Conservation (phyloP, 2,797 vertebrate species). For the Lindbergichthys nudifrons region DNA sequence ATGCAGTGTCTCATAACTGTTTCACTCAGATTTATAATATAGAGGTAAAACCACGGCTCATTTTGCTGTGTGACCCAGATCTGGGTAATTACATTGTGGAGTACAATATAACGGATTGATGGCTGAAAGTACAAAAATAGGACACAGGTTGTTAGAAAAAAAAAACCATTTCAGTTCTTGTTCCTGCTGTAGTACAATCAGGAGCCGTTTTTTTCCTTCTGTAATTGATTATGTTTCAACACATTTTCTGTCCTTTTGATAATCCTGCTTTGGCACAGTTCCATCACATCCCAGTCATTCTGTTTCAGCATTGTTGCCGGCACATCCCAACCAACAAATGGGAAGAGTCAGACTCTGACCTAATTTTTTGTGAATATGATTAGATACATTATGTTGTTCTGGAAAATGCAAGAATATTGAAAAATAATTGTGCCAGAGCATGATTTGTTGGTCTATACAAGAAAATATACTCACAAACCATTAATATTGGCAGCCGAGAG, state of each 20-base stretch:
- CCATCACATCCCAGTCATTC: slow-evolving; percentile 58
- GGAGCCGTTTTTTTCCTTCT: slow-evolving; percentile 41
- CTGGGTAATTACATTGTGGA: slow-evolving; percentile 15
- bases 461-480: slow-evolving; percentile 69
- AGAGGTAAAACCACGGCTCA: not conserved
- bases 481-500: slow-evolving; percentile 64
- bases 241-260: slow-evolving; percentile 61
- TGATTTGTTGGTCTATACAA: slow-evolving; percentile 74
- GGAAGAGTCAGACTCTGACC: slow-evolving; percentile 65
- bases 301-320: slow-evolving; percentile 65
- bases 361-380: slow-evolving; percentile 60
- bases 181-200: slow-evolving; percentile 23
- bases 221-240: slow-evolving; percentile 67
- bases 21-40: not conserved
- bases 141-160: slow-evolving; percentile 7
- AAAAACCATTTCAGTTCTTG: not conserved
- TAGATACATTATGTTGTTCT: slow-evolving; percentile 44
- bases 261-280: slow-evolving; percentile 67
- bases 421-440: slow-evolving; percentile 43
- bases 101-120: slow-evolving; percentile 30
- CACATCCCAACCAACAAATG: slow-evolving; percentile 61
- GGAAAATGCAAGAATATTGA: slow-evolving; percentile 45
- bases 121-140: slow-evolving; percentile 25
- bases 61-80: slow-evolving; percentile 33
- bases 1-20: not conserved